Evolutionary conservation across 2,113 vertebrate genomes (phyloP).

Genomic region (Platysteira castanea): DNA sequence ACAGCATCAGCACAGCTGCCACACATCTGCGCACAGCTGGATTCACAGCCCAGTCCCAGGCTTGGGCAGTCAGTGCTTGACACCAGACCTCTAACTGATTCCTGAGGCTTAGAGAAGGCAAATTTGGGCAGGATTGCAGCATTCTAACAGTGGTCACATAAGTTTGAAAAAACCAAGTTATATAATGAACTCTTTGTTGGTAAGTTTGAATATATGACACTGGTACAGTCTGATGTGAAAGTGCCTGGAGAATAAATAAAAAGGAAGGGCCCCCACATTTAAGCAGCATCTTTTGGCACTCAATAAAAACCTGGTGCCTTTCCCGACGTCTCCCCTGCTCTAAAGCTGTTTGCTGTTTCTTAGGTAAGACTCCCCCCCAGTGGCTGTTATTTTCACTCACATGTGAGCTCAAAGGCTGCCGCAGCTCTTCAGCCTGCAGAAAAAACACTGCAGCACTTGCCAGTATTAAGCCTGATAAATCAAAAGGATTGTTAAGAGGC

Average conservation of each 20-base stretch:
- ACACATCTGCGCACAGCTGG: background rate
- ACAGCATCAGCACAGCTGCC: background rate
- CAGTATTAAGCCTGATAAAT: background rate
- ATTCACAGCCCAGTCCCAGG: fast-evolving
- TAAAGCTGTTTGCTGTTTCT: background rate
- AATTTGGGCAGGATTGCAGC: background rate
- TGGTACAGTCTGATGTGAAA: background rate
- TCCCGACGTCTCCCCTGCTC: background rate
- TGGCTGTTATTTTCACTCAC: background rate
- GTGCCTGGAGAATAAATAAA: background rate
- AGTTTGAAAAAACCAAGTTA: background rate
- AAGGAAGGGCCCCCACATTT: background rate
- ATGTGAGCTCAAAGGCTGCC: background rate
- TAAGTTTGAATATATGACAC: too few species aligned
- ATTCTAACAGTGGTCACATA: fast-evolving
- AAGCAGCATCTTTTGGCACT: background rate
- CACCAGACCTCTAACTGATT: fast-evolving
- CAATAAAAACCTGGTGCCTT: background rate
- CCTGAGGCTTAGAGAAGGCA: fast-evolving
- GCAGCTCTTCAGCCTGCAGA: background rate
- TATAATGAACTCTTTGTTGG: background rate
- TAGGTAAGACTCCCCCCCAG: background rate
- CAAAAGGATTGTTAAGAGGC: background rate
- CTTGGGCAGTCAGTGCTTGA: background rate
- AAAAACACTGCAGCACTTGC: background rate